Percentiles rank a stretch among this genome's conserved stretches.
These are phyloP conservation scores for Prionailurus viverrinus DNA, from an alignment of 2,113 vertebrate genomes.

Conservation along the genomic window DNA sequence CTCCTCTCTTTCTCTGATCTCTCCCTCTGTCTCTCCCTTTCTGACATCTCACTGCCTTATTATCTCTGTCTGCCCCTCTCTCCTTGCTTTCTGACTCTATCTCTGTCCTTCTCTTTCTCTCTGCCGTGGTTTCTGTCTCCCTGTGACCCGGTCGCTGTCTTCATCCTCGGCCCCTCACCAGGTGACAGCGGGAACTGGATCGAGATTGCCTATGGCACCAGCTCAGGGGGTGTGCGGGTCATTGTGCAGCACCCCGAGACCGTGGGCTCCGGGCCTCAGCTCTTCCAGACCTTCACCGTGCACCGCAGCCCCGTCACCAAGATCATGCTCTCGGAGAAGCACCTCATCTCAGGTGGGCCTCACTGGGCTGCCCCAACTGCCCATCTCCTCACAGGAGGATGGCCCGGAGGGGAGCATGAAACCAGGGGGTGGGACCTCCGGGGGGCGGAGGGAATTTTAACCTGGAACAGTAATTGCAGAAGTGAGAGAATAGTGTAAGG, in stretches of 20 bases:
- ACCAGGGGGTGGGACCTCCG: not conserved
- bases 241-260: constrained; percentile 97
- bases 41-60: not conserved
- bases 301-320: constrained; percentile 96
- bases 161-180: constrained; percentile 65
- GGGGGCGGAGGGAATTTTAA: too few relatives aligned
- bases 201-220: constrained; percentile 96
- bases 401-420: rapidly evolving
- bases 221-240: constrained; percentile 93
- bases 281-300: constrained; percentile 97
- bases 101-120: not conserved
- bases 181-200: constrained; percentile 98
- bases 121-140: not conserved
- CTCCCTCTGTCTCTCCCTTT: not conserved
- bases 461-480: not conserved
- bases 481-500: not conserved
- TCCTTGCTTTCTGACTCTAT: not conserved
- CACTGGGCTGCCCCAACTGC: rapidly evolving
- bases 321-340: constrained; percentile 96
- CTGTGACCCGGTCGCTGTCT: not conserved
- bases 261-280: constrained; percentile 94
- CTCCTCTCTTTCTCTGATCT: not conserved
- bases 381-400: too few relatives aligned
- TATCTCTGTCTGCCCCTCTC: too few relatives aligned
- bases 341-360: constrained; percentile 92